Evolutionary conservation across 1,140 invertebrate genomes (phyloP).

Genomic region (Whitmania pigra): DNA sequence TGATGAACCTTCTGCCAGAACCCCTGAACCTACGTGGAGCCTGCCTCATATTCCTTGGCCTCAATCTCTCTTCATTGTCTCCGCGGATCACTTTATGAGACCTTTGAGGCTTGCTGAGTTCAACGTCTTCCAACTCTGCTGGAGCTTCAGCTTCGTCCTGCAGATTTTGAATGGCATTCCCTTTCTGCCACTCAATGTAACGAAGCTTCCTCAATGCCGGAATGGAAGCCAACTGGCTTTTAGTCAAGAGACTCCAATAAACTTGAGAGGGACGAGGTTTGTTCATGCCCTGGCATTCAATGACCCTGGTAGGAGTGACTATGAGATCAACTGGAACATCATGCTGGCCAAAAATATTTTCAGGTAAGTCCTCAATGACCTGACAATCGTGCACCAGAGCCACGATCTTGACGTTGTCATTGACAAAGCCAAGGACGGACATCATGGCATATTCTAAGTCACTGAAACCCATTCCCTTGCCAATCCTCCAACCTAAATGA

Average conservation of each 20-base stretch:
- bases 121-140: background rate
- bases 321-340: slow-evolving; percentile 72
- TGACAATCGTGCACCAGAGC: slow-evolving; percentile 74
- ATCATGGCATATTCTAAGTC: slow-evolving; percentile 70
- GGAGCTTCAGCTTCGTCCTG: background rate
- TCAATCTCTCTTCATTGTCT: background rate
- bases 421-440: slow-evolving; percentile 59
- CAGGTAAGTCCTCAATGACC: slow-evolving; percentile 51
- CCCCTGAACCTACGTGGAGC: background rate
- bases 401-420: slow-evolving; percentile 56
- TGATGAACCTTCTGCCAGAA: background rate
- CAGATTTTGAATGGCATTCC: background rate
- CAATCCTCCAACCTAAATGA: slow-evolving; percentile 53
- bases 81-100: background rate
- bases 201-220: slow-evolving; percentile 12
- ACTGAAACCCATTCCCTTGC: slow-evolving; percentile 68
- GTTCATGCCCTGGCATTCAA: slow-evolving; percentile 39
- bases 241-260: slow-evolving; percentile 61
- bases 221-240: slow-evolving; percentile 47
- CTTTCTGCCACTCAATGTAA: background rate
- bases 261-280: slow-evolving; percentile 54
- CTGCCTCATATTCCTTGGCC: background rate
- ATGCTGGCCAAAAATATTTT: slow-evolving; percentile 58
- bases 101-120: background rate
- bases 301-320: slow-evolving; percentile 62